These are phyloP conservation scores for Australoheros facetus DNA, from an alignment of 2,797 vertebrate genomes.

Conservation along the genomic window DNA sequence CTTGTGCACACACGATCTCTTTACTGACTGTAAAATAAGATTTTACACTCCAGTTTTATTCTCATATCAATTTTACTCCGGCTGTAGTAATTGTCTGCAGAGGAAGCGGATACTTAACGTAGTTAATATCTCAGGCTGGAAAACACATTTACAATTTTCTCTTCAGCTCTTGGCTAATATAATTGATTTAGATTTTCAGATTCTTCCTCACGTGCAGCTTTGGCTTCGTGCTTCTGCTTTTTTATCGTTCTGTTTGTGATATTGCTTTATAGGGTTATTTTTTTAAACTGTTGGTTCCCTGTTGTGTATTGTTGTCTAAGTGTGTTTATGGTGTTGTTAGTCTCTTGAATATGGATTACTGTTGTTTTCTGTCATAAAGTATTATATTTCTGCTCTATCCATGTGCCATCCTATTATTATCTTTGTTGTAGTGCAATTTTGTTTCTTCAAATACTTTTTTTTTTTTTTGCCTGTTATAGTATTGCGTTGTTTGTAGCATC, in stretches of 20 bases:
- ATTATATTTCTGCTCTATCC: neutral
- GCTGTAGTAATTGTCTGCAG: neutral
- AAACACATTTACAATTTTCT: neutral
- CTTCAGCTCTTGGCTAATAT: neutral
- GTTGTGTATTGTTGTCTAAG: neutral
- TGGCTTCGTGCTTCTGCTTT: neutral
- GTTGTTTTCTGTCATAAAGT: neutral
- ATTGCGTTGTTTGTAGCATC: neutral
- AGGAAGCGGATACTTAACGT: neutral
- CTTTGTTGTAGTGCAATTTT: neutral
- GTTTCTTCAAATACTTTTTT: neutral
- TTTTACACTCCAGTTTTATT: constrained; percentile 6
- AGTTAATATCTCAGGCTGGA: neutral
- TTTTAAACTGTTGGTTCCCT: neutral
- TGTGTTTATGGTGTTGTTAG: neutral
- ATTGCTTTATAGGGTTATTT: neutral
- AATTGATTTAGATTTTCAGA: neutral
- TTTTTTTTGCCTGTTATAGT: no score
- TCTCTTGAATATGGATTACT: neutral
- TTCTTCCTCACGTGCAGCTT: neutral
- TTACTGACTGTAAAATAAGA: neutral
- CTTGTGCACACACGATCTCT: neutral
- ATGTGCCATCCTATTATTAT: neutral
- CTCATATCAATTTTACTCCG: neutral
- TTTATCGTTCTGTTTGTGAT: neutral